Base-by-base conservation (phyloP, 2,113 vertebrate species). In the Paracanthobrama guichenoti region DNA sequence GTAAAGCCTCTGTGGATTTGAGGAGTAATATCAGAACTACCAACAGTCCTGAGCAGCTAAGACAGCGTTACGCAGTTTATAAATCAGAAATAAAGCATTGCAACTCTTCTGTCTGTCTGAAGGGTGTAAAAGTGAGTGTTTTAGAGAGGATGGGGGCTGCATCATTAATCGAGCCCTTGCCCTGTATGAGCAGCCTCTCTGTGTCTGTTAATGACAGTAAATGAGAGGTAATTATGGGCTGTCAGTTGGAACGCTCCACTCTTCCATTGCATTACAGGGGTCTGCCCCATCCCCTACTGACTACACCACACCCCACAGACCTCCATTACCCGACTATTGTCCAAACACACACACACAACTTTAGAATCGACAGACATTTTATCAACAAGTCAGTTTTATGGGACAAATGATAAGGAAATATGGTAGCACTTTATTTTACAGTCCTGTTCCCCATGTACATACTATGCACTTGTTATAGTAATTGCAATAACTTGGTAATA, bases 81-180 rank as follows among this genome's bases (percentile, higher is more conserved):
- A 24, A 73, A 73, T 48, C 42, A 26, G 69, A 46, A 44, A 72
- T 57, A 57, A 55, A 59, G 55, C 11, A 44, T 26, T 60, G 4
- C 39, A 78, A 24, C 7, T 18, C 11, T 78, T 16, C 6, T n/a
- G 31, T 59, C 18, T 35, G 20, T 57, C 16, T 44, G 22, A 62
- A 75, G 46, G 79, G 28, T 82, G 88, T 87, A 78, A 88, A 89
- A 71, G 88, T 88, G 84, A 89, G 84, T 87, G 87, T 90, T 10
- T n/a, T 42, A 22, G 87, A 89, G 92, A 90, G 35, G 24, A 72
- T 84, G 81, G 84, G 89, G 88, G 85, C 60, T 67, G 75, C 67
- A 67, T 84, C 78, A 86, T 86, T 83, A 83, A 86, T 83, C 59
- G 79, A 71, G 78, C 62, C 13, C 46, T 66, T 72, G 74, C 66